A percentile compares a stretch with the other conserved stretches of the same genome.
phyloP scores from a whole-genome alignment of 1,140 invertebrate species.

The Centruroides sculpturatus region DNA sequence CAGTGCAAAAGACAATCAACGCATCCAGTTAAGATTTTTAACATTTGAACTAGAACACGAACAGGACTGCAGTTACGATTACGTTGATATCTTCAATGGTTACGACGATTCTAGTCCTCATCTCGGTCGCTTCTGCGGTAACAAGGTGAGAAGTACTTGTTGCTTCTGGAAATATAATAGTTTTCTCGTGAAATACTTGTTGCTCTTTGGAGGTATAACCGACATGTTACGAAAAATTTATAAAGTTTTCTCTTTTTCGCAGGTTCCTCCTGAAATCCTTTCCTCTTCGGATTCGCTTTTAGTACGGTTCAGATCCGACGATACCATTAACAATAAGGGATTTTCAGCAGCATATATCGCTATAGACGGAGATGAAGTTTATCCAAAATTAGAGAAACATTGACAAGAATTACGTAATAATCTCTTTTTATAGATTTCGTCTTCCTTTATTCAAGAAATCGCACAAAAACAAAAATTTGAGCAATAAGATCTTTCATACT shows the following conservation, averaged over 20 bases:
- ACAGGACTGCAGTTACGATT: constrained; percentile 81
- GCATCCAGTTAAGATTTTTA: constrained; percentile 56
- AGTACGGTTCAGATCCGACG: constrained; percentile 77
- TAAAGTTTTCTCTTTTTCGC: constrained; percentile 12
- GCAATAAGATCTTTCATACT: no score
- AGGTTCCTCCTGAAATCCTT: constrained; percentile 76
- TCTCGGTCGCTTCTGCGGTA: constrained; percentile 76
- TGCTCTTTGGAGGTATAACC: not conserved
- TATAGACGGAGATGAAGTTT: no score
- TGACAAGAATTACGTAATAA: no score
- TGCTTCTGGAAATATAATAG: not conserved
- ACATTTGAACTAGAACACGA: constrained; percentile 88
- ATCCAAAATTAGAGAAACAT: no score
- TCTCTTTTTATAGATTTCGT: no score
- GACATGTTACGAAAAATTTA: not conserved
- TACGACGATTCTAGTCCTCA: constrained; percentile 59
- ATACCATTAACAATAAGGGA: constrained; percentile 76
- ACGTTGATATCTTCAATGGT: constrained; percentile 78
- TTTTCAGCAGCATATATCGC: constrained; percentile 64
- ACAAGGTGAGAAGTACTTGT: constrained; percentile 42
- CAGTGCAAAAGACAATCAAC: constrained; percentile 53
- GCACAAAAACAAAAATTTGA: no score
- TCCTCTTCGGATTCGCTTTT: constrained; percentile 74
- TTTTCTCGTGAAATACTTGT: not conserved
- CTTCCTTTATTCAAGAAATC: no score